Percentiles rank a stretch among this genome's conserved stretches.
Evolutionary conservation across 1,140 invertebrate genomes (phyloP).

Genomic region (Apocrypta bakeri): DNA sequence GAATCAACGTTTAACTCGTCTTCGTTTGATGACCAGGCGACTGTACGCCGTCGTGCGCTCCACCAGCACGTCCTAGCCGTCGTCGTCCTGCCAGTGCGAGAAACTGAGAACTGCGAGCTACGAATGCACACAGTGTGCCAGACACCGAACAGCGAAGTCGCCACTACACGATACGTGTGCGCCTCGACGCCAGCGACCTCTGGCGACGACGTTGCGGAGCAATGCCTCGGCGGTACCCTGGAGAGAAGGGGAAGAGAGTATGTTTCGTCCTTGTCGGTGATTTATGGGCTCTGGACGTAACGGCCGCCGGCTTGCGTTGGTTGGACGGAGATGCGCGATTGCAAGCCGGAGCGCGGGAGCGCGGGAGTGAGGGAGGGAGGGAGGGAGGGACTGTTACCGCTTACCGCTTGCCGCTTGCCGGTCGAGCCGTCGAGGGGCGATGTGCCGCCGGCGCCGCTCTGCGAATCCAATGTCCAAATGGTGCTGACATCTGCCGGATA

Average conservation of each 20-base stretch:
- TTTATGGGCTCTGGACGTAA: not conserved
- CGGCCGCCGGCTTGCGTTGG: not conserved
- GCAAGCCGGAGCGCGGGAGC: too few species aligned
- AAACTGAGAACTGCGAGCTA: not conserved
- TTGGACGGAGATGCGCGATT: not conserved
- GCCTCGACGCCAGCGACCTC: not conserved
- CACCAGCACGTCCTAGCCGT: too few species aligned
- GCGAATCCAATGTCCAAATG: not conserved
- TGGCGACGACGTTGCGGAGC: not conserved
- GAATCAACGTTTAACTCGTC: too few species aligned
- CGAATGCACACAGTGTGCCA: too few species aligned
- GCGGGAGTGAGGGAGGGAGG: too few species aligned
- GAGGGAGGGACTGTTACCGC: too few species aligned
- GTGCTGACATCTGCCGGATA: not conserved
- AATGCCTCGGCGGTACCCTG: too few species aligned
- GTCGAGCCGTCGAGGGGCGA: not conserved
- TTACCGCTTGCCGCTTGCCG: not conserved
- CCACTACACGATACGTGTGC: not conserved
- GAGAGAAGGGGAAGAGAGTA: not conserved
- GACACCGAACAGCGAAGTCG: too few species aligned
- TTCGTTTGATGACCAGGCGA: too few species aligned
- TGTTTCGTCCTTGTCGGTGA: not conserved
- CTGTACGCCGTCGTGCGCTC: too few species aligned
- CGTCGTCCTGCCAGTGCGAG: not conserved
- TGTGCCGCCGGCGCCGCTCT: too few species aligned